Conservation (phyloP, 1,140 invertebrate genomes). For the Dendrolimus kikuchii region DNA sequence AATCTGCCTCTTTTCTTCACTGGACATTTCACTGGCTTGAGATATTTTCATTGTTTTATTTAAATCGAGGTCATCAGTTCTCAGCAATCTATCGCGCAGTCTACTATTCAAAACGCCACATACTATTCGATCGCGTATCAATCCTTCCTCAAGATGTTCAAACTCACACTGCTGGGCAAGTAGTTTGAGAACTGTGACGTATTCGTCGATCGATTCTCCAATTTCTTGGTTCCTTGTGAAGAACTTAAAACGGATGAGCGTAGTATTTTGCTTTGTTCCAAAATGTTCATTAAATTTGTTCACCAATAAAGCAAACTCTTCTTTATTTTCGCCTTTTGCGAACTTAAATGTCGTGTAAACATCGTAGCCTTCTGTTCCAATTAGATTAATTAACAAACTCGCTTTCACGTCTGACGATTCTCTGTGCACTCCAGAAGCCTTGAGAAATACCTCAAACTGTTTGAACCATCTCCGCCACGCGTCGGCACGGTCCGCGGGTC, state of each 20-base stretch:
- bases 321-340: conserved; percentile 5
- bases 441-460: conserved; percentile 15
- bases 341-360: conserved; percentile 11
- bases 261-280: conserved; percentile 14
- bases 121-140: conserved; percentile 4
- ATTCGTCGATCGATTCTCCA: conserved; percentile 10
- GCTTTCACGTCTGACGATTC: conserved; percentile 12
- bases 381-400: conserved; percentile 12
- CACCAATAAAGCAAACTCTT: conserved; percentile 7
- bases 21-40: conserved; percentile 12
- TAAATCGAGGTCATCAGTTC: conserved; percentile 15
- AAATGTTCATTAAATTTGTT: conserved; percentile 18
- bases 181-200: conserved; percentile 11
- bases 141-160: conserved; percentile 1
- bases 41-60: conserved; percentile 17
- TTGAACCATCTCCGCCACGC: conserved; percentile 18
- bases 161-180: conserved; percentile 10
- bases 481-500: conserved; percentile 9
- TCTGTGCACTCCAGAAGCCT: conserved; percentile 17
- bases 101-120: conserved; percentile 7
- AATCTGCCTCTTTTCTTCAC: neutral
- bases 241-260: conserved; percentile 15
- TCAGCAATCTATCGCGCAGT: conserved; percentile 13
- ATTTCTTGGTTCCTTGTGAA: conserved; percentile 10
- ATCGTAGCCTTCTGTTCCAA: conserved; percentile 10